Evolutionary conservation across 2,797 vertebrate species (phyloP).

Genomic region (Coreius guichenoti): DNA sequence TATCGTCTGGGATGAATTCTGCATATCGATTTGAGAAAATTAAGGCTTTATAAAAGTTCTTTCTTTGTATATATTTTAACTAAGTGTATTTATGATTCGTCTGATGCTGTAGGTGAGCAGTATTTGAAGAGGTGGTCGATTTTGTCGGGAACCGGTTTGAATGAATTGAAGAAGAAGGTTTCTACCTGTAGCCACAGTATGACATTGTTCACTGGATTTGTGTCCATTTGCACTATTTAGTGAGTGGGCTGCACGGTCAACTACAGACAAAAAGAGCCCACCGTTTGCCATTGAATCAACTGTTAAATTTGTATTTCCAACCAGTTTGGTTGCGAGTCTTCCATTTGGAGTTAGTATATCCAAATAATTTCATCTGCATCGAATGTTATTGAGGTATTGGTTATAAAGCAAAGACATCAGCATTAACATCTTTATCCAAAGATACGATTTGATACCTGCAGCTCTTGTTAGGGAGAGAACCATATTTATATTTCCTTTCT

Average conservation of each 20-base stretch:
- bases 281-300: conserved; percentile 8
- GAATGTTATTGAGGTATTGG: conserved; percentile 1
- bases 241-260: conserved; percentile 42
- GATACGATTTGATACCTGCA: conserved; percentile 17
- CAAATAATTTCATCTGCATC: neutral
- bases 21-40: conserved; percentile 62
- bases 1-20: conserved; percentile 67
- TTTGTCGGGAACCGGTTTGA: conserved; percentile 5
- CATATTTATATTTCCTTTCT: conserved; percentile 23
- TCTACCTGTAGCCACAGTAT: conserved; percentile 6
- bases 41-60: conserved; percentile 71
- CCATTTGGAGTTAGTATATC: neutral
- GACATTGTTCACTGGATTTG: conserved; percentile 36
- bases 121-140: conserved; percentile 65
- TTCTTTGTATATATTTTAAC: conserved; percentile 78
- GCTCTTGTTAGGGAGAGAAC: neutral
- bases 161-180: neutral
- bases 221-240: conserved; percentile 67
- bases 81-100: conserved; percentile 80
- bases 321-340: neutral
- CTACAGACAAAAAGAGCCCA: conserved; percentile 36
- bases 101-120: conserved; percentile 68
- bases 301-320: neutral
- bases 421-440: conserved; percentile 39
- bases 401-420: conserved; percentile 27